Evolutionary conservation across 1,140 invertebrate genomes (phyloP), one percentile per base, ranked within the genome.

Genomic region (Diploscapter pachys): DNA sequence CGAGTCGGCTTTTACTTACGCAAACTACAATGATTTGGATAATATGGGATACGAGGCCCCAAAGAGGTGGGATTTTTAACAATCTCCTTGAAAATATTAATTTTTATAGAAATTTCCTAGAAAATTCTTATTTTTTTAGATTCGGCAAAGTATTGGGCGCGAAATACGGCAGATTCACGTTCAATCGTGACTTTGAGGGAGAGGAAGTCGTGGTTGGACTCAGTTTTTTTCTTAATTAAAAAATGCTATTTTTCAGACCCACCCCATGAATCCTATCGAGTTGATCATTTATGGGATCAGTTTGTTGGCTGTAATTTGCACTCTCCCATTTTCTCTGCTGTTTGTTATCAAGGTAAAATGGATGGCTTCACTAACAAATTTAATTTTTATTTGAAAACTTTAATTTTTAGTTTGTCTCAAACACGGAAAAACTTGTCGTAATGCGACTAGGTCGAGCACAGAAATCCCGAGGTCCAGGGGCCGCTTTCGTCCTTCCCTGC

Each of bases 11-110:
- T 79, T 79, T 55, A 79, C 78, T 48, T 79, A 79, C 72, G 78
- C 78, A 11, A 69, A 71, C 4, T 79, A 79, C 56, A 73, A 73
- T 64, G 78, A 79, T 61, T 57, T 79, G 5, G 78, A 79, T 55
- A 79, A 70, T 51, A 79, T 79, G 78, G 78, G 78, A 11, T 79
- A 79, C 65, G n/a, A 63, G 61, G 78, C 61, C 62, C 72, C 61
- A 13, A 75, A 75, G 62, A 59, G 67, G 77, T 76, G 54, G 66
- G 5, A 1, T 1, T 31, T 31, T 31, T 31, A 31, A 31, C 31
- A 31, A 31, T 31, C 31, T 31, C 48, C 48, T 56, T 11, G 8
- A 3, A 11, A 72, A 55, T 4, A 63, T 48, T 77, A 6, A 66
- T 63, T 48, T 59, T 8, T 31, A 71, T 77, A 53, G 49, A 75